phyloP scores from a whole-genome alignment of 2,113 vertebrate species.

The Poeciliopsis retropinna region DNA sequence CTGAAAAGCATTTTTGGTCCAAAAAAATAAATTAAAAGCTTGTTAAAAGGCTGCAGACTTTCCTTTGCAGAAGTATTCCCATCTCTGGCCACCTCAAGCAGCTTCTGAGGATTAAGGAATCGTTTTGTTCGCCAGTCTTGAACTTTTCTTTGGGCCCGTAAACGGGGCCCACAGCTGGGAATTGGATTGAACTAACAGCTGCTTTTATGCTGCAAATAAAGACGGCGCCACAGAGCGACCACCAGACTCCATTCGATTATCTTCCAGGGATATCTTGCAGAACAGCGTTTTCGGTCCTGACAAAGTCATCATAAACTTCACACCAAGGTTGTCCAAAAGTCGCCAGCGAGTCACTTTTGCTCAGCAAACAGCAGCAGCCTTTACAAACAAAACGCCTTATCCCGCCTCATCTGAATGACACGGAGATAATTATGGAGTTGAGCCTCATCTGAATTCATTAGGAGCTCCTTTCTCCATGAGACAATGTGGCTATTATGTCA shows the following conservation, averaged over 20 bases:
- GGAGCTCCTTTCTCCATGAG: constrained; percentile 61
- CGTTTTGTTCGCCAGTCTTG: constrained; percentile 37
- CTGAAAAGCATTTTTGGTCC: constrained; percentile 34
- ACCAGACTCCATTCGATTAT: constrained; percentile 40
- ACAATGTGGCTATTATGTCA: constrained; percentile 77
- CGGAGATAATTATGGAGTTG: constrained; percentile 70
- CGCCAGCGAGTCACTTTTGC: constrained; percentile 33
- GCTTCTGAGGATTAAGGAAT: constrained; percentile 31
- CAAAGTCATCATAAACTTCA: constrained; percentile 64
- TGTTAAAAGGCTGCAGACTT: constrained; percentile 2
- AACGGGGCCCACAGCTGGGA: constrained; percentile 35
- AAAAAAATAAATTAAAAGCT: constrained; percentile 21
- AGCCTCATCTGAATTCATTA: constrained; percentile 71
- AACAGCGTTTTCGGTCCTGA: constrained; percentile 50
- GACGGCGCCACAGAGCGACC: constrained; percentile 21
- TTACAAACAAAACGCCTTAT: constrained; percentile 72
- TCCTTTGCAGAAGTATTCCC: constrained; percentile 13
- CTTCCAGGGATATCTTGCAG: constrained; percentile 61
- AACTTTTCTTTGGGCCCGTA: constrained; percentile 27
- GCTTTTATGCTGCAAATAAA: constrained; percentile 57
- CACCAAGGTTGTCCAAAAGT: constrained; percentile 69
- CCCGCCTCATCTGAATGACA: constrained; percentile 68
- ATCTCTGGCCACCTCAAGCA: background rate
- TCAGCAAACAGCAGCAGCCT: constrained; percentile 45
- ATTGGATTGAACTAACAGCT: constrained; percentile 54